phyloP scores from a whole-genome alignment of 2,888 invertebrate genomes.

The Lepidochrysops patricia region DNA sequence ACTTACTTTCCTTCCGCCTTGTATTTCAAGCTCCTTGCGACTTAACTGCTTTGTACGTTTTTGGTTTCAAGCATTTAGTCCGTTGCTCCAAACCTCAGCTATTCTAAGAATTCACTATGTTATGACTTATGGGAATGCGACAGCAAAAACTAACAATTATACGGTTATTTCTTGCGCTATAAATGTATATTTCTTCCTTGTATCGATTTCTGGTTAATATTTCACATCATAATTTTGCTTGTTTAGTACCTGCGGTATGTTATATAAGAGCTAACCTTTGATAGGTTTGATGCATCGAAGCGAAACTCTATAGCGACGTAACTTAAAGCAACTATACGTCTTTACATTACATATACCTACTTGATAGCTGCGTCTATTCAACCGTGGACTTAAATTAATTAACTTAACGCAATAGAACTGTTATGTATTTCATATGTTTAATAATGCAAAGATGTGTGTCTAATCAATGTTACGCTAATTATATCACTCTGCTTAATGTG shows the following conservation, averaged over 20 bases:
- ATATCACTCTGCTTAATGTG: too few relatives aligned
- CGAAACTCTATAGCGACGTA: background rate
- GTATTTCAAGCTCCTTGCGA: too few relatives aligned
- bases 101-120: too few relatives aligned
- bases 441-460: background rate
- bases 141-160: background rate
- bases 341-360: background rate
- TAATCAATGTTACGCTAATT: background rate
- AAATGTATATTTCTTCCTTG: background rate
- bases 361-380: background rate
- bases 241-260: background rate
- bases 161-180: background rate
- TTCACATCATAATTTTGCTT: background rate
- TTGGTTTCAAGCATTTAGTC: too few relatives aligned
- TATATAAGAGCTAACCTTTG: background rate
- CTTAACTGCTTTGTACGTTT: too few relatives aligned
- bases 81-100: too few relatives aligned
- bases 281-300: background rate
- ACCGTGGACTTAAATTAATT: background rate
- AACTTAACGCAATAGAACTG: background rate
- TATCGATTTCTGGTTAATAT: background rate
- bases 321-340: background rate
- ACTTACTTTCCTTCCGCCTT: too few relatives aligned
- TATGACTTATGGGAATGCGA: background rate
- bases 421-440: background rate